Base-by-base conservation (phyloP, 2,113 vertebrate species). In the Tetrax tetrax region DNA sequence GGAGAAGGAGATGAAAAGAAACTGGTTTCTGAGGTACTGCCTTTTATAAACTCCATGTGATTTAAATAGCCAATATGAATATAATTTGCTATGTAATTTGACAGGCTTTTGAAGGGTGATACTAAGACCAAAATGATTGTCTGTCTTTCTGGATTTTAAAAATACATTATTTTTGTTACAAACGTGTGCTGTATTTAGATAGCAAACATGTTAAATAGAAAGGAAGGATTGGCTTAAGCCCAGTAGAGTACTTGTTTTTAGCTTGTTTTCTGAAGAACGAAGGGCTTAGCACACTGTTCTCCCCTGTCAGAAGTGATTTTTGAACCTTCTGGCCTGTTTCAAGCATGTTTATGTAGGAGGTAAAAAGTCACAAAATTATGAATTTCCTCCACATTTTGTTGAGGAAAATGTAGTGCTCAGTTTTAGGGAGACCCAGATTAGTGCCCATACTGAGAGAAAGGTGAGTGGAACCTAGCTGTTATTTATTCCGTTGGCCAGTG, bases 21-120 rank as follows among this genome's bases (percentile, higher is more conserved):
- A 43, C 61, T 31, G n/a, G 17, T 72, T 85, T 89, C 83, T 92
- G 88, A 98, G 96, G 98, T 98, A 97, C 31, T 84, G 50, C 64
- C 24, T 72, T 94, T 72, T 93, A 70, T 59, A 71, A 69, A 48
- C 23, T 43, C 89, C 37, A 1, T 33, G 18, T 45, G 17, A 19
- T 25, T 50, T 75, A 33, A 81, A 23, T 66, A 45, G 29, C 28
- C 20, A 54, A 12, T 43, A 11, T 50, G 7, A 50, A 6, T 27
- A 22, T 60, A 25, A 28, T 35, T 86, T 53, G 10, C 28, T 53
- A 10, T 43, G 29, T 65, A 64, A 79, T 37, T 43, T 71, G 37
- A 68, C 33, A 28, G n/a, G 41, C 29, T 74, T 86, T 64, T 31
- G 33, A 79, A 78, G 10, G 33, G 14, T 29, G 25, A n/a, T 78